Evolutionary conservation across 2,113 vertebrate genomes (phyloP), one percentile per base, ranked within the genome.

Genomic region (Agelaius tricolor): DNA sequence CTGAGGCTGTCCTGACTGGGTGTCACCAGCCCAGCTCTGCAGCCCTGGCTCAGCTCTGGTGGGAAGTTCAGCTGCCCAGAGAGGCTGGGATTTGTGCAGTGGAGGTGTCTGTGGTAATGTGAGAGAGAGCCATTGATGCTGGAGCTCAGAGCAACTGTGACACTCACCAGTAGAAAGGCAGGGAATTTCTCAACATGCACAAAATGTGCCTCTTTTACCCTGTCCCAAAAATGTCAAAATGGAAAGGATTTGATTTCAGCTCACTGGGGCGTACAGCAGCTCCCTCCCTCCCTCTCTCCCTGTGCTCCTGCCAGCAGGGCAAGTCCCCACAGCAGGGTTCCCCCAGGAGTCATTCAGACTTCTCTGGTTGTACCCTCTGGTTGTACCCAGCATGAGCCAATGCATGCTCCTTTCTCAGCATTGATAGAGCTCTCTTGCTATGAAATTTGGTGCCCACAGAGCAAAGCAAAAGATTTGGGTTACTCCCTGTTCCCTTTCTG

Each of bases 141-240:
- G 75, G n/a, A 69, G n/a, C 41, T 80, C 39, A 37, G 17, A 31
- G 22, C 0, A 1, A 5, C 31, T 31, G 21, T 83, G 68, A 2
- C 6, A 12, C 43, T 74, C 51, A 27, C 24, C 24, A n/a, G 15
- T 15, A 44, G 71, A 62, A 88, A 92, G 33, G n/a, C 5, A 3
- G n/a, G 54, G 57, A 51, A 61, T 65, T 80, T 80, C 59, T 83
- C 28, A 58, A 57, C n/a, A 11, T 0, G 1, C 6, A 33, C 44
- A 58, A 79, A 78, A 79, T 46, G 18, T 49, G 17, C 21, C 26
- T 83, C 75, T 68, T 82, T n/a, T 69, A 83, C 46, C 74, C 79
- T 88, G 75, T 92, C 83, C 90, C 59, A 76, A 73, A 84, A 66
- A 88, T 31, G 86, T 80, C 90, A 83, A 57, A 90, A 84, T 21